Evolutionary conservation across 2,888 invertebrate species (phyloP).

Genomic region (Caenorhabditis angaria): DNA sequence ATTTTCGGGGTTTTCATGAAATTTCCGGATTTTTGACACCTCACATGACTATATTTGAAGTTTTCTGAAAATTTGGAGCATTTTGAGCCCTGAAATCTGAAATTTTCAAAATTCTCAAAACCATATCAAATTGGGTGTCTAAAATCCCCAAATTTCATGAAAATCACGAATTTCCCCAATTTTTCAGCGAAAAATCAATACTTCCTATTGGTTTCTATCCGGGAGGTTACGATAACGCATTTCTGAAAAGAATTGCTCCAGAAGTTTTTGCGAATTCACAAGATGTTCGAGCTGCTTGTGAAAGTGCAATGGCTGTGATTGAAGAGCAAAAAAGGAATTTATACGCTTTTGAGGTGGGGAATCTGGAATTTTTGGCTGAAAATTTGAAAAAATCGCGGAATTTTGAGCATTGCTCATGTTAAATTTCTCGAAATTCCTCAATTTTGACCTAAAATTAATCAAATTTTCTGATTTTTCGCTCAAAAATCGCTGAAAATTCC

Average conservation of each 20-base stretch:
- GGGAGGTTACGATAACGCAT: constrained; percentile 62
- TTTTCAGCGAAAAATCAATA: constrained; percentile 39
- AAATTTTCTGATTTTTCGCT: too few relatives aligned
- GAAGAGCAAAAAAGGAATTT: constrained; percentile 49
- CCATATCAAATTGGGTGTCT: too few relatives aligned
- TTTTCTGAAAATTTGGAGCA: too few relatives aligned
- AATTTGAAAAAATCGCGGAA: neutral
- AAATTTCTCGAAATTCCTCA: neutral
- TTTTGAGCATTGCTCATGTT: too few relatives aligned
- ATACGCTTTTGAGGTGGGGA: constrained; percentile 24
- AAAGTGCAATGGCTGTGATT: constrained; percentile 69
- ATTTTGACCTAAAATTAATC: constrained; percentile 4
- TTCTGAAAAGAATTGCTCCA: constrained; percentile 51
- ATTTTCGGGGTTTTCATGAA: neutral
- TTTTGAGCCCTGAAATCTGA: too few relatives aligned
- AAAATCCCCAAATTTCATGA: too few relatives aligned
- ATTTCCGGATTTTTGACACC: neutral
- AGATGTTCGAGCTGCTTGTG: constrained; percentile 63
- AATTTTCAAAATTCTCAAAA: too few relatives aligned
- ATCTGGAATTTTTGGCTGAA: constrained; percentile 3
- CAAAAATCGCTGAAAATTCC: neutral
- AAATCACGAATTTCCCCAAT: neutral
- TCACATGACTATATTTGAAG: neutral
- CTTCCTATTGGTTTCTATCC: constrained; percentile 67
- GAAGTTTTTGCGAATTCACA: constrained; percentile 47